Percentiles rank a stretch among this genome's conserved stretches.
Conservation (phyloP, 2,113 vertebrate genomes). For the Ictalurus punctatus region DNA sequence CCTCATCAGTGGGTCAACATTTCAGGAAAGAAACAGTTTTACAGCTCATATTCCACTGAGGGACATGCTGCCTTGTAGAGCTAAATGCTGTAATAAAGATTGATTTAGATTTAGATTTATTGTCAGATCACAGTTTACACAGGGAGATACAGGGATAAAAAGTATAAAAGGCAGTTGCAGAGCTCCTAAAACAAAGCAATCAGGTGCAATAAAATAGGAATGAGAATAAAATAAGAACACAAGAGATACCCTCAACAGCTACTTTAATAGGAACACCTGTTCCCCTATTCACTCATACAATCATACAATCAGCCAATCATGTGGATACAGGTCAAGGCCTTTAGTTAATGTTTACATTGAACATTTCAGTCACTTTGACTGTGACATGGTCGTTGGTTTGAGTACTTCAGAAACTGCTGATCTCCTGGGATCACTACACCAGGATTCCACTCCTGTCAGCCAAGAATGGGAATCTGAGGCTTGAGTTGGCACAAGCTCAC, state of each 20-base stretch:
- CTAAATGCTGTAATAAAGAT: slow-evolving; percentile 23
- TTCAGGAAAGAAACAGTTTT: not conserved
- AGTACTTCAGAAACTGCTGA: not conserved
- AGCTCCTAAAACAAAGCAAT: slow-evolving; percentile 4
- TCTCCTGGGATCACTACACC: not conserved
- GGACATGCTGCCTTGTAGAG: slow-evolving; percentile 1
- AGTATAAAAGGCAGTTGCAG: not conserved
- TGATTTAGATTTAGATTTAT: no score
- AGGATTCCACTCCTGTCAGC: not conserved
- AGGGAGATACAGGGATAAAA: slow-evolving; percentile 14
- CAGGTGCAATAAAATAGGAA: not conserved
- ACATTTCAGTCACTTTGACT: not conserved
- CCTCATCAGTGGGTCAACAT: slow-evolving; percentile 10
- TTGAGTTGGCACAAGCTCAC: not conserved
- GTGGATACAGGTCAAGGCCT: not conserved
- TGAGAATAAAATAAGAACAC: not conserved
- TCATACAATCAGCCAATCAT: not conserved
- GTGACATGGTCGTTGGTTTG: not conserved
- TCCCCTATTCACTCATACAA: not conserved
- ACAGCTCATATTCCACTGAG: not conserved
- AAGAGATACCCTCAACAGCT: not conserved
- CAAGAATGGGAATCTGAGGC: not conserved
- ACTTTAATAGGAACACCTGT: not conserved
- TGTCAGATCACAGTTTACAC: not conserved
- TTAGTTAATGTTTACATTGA: not conserved